A percentile compares a stretch with the other conserved stretches of the same genome.
phyloP scores from a whole-genome alignment of 2,888 invertebrate species.

The Ophraella communa region DNA sequence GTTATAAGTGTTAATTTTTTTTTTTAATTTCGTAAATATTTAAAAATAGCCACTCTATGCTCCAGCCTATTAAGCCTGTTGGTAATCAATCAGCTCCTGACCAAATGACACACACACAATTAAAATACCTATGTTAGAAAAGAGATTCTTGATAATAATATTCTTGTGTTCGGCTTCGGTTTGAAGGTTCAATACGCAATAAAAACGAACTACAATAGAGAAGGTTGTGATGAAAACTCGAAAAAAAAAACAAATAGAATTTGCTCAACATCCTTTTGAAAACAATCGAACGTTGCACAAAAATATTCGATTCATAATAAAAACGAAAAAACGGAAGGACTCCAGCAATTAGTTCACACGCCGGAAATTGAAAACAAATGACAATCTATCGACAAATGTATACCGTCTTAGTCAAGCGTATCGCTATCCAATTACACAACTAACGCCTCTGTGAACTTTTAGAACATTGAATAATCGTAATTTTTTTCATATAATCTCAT shows the following conservation, averaged over 20 bases:
- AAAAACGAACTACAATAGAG: conserved; percentile 3
- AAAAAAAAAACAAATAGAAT: conserved; percentile 18
- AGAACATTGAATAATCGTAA: conserved; percentile 42
- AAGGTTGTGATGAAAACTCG: conserved; percentile 1
- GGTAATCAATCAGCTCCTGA: too few species aligned
- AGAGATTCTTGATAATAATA: too few species aligned
- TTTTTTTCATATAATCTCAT: background rate
- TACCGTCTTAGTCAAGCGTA: conserved; percentile 49
- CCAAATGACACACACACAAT: too few species aligned
- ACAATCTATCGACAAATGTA: conserved; percentile 50
- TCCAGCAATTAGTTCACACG: conserved; percentile 53
- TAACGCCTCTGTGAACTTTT: conserved; percentile 45
- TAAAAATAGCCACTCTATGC: too few species aligned
- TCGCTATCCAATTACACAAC: conserved; percentile 46
- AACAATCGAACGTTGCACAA: conserved; percentile 31
- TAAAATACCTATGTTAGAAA: too few species aligned
- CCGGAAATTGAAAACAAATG: conserved; percentile 58
- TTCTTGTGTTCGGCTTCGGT: too few species aligned
- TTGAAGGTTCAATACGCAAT: conserved; percentile 4
- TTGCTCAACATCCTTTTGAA: conserved; percentile 25
- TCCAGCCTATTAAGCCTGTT: too few species aligned
- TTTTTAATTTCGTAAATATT: too few species aligned
- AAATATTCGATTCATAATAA: conserved; percentile 43
- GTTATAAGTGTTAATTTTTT: too few species aligned
- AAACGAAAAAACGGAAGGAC: conserved; percentile 54